Base-by-base conservation (phyloP, 2,113 vertebrate species). In the Mixornis gularis region DNA sequence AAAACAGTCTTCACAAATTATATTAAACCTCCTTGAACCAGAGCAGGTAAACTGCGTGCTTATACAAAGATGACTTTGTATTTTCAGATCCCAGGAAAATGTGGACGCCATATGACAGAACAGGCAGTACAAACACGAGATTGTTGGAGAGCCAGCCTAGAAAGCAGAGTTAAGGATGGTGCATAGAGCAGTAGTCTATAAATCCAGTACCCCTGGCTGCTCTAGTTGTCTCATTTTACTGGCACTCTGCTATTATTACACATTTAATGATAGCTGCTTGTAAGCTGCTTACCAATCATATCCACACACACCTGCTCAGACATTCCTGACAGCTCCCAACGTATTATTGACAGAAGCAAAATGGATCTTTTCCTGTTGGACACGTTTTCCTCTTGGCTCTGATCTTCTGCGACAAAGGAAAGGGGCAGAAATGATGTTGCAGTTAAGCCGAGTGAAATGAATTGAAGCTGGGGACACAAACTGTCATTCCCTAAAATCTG, bases 1-100 rank as follows among this genome's bases (percentile, higher is more conserved):
- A 46, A 59, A 85, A 36, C 16, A 49, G 19, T 32, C 48, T 49
- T 49, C 32, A 40, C 9, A 74, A 85, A 63, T 52, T 0, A 6
- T 55, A 44, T 27, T n/a, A 78, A 84, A 34, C 21, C 30, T 64
- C 18, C n/a, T 68, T 62, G 43, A 86, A 59, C 24, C 21, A 71
- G 40, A 79, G 21, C 68, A 81, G 62, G 58, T 81, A 79, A 81
- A 87, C 21, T 26, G 19, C 58, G 17, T 79, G 44, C 44, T 78
- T 32, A 7, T 29, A 68, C n/a, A 79, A 63, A 56, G 44, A 51
- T 68, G 77, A 68, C 83, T 93, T 71, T 72, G 36, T 87, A 7
- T 87, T 80, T 86, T 80, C 85, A 78, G 21, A 63, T 77, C 48
- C 71, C 60, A 34, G 52, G 51, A 60, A 94, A 94, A 94, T 86